These are phyloP conservation scores for Cephus spinipes DNA, from an alignment of 2,888 invertebrate genomes.

Conservation along the genomic window DNA sequence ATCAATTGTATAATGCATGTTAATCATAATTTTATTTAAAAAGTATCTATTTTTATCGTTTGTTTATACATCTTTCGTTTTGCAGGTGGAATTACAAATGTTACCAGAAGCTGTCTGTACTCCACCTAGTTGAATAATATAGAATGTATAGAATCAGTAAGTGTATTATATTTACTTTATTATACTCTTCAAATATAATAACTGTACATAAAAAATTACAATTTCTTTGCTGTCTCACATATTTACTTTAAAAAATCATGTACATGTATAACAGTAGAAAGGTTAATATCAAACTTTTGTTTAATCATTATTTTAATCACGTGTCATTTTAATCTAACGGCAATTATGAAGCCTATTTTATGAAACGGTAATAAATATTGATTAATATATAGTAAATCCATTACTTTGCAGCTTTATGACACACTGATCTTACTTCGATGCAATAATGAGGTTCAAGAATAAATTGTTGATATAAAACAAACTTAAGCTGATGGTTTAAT, in stretches of 20 bases:
- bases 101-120: slow-evolving; percentile 43
- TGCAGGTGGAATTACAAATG: slow-evolving; percentile 51
- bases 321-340: no score
- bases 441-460: neutral
- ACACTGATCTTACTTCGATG: no score
- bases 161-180: slow-evolving; percentile 17
- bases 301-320: neutral
- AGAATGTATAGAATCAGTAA: slow-evolving; percentile 13
- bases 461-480: neutral
- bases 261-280: neutral
- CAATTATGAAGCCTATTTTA: no score
- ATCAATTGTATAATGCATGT: slow-evolving; percentile 4
- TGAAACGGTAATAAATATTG: neutral
- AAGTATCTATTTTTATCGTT: neutral
- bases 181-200: slow-evolving; percentile 20
- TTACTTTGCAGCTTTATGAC: neutral
- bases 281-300: neutral
- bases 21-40: slow-evolving; percentile 8
- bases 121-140: slow-evolving; percentile 28
- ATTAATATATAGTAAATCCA: neutral
- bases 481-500: slow-evolving; percentile 37
- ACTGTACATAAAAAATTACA: slow-evolving; percentile 23
- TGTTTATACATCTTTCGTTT: slow-evolving; percentile 1
- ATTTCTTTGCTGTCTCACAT: neutral
- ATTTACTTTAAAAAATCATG: neutral